Base-by-base conservation (phyloP, 2,888 invertebrate species). In the Charanyca ferruginea region DNA sequence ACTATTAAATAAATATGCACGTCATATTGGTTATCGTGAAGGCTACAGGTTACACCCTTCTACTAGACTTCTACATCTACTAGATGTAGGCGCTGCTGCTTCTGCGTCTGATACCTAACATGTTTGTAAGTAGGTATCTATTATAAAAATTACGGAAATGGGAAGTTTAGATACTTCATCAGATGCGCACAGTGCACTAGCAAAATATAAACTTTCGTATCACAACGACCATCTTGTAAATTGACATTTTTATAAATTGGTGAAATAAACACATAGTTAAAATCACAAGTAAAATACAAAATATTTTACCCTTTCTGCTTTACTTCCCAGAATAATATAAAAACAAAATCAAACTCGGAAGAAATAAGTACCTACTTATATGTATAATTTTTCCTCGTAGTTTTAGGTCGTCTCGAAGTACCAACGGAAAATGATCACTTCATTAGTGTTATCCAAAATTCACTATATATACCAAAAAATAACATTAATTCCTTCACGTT, bases 1-100 rank as follows among this genome's bases (percentile, higher is more conserved):
- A 54, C 54, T 80, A 72, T 70, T 73, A 70, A 74, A 83, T 77
- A 79, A 61, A 64, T 76, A 57, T 60, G 52, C 66, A 70, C 63
- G 69, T 80, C 68, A 73, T 67, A 65, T 61, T 57, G 59, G 61
- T 49, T 67, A 55, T 38, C 51, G 38, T 59, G 77, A 67, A 75
- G 77, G 72, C 55, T 76, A 74, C 45, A 22, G 42, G 57, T 52
- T 65, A 49, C 47, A 62, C 67, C 61, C 72, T 54, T 57, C 51
- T 57, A 68, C 25, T 55, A 18, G 18, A 18, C 35, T n/a, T 35
- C 23, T 38, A 13, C 18, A 25, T n/a, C n/a, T n/a, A n/a, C n/a
- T n/a, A n/a, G n/a, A n/a, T n/a, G n/a, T 7, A 44, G 61, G 44
- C 18, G 28, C 28, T 28, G 35, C 44, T 1, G 42, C 11, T 42